Evolutionary conservation across 1,140 invertebrate species (phyloP).

Genomic region (Macrosteles quadrilineatus): DNA sequence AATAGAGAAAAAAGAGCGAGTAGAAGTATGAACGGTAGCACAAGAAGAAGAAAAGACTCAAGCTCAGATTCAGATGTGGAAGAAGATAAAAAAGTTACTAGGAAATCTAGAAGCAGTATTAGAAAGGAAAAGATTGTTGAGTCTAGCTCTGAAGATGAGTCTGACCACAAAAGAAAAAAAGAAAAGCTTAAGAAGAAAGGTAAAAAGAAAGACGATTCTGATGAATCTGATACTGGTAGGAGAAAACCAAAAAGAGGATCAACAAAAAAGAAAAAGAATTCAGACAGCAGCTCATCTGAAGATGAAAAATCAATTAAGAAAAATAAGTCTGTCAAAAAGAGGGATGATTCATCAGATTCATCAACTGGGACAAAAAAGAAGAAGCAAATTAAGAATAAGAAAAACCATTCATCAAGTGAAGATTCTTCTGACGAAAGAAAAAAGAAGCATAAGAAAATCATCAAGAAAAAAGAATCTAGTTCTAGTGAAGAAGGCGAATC

Average conservation of each 20-base stretch:
- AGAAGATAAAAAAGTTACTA: not conserved
- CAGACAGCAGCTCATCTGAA: not conserved
- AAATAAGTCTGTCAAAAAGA: not conserved
- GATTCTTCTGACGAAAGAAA: not conserved
- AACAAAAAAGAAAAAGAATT: not conserved
- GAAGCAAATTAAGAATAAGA: not conserved
- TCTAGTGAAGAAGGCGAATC: not conserved
- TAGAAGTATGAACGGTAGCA: not conserved
- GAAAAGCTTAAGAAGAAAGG: not conserved
- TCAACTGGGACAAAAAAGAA: not conserved
- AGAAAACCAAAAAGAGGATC: not conserved
- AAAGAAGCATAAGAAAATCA: not conserved
- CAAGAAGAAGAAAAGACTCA: slow-evolving; percentile 5
- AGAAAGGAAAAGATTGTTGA: not conserved
- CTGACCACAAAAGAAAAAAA: not conserved
- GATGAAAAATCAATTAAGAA: not conserved
- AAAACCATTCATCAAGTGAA: not conserved
- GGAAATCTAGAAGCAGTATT: not conserved
- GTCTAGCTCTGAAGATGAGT: not conserved
- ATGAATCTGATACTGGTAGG: not conserved
- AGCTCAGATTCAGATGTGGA: not conserved
- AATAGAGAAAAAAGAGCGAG: not conserved
- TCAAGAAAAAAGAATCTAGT: not conserved
- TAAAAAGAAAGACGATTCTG: not conserved
- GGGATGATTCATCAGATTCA: not conserved